phyloP scores from a whole-genome alignment of 2,113 vertebrate genomes.

The Stercorarius parasiticus region DNA sequence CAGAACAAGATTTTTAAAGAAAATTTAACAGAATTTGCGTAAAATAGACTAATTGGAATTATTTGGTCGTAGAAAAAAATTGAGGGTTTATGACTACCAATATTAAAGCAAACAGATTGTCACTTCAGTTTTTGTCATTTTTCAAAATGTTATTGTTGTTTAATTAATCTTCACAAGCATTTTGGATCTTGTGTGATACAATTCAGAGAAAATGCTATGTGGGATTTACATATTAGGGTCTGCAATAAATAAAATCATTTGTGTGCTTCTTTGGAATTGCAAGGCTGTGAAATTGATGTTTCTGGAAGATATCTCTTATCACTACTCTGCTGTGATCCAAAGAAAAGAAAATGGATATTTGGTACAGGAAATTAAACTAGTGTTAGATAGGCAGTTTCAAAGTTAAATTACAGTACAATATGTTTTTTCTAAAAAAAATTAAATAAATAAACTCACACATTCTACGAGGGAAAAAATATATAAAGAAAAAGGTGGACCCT shows the following conservation, averaged over 20 bases:
- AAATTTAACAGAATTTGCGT: background rate
- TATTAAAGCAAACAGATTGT: background rate
- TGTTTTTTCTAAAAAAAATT: background rate
- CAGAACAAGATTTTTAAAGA: background rate
- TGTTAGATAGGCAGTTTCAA: background rate
- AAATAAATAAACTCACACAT: no score
- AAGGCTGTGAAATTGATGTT: background rate
- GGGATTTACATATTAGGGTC: background rate
- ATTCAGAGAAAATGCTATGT: background rate
- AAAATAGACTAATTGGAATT: background rate
- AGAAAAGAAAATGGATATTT: background rate
- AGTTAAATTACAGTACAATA: background rate
- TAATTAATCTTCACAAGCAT: background rate
- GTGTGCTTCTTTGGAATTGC: background rate
- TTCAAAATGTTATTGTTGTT: background rate
- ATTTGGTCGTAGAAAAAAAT: background rate
- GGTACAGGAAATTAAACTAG: background rate
- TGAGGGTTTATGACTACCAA: background rate
- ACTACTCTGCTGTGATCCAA: background rate
- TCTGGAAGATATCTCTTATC: background rate
- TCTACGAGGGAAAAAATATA: background rate
- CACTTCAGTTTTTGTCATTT: background rate
- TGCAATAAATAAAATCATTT: background rate
- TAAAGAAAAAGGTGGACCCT: background rate
- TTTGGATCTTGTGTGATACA: background rate